Conservation (phyloP, 2,113 vertebrate species). For the Mobula birostris region DNA sequence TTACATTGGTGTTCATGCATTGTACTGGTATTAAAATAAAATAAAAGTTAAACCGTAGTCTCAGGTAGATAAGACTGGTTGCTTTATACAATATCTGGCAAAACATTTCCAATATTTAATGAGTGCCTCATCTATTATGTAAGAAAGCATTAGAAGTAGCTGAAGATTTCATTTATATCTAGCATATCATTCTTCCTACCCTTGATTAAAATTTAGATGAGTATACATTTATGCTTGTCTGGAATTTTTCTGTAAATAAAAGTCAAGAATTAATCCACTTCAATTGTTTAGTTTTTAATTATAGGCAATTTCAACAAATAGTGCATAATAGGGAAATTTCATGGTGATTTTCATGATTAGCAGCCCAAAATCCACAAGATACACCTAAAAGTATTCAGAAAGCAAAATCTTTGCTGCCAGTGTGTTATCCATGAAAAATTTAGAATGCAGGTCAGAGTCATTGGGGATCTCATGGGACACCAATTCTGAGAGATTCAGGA, state of each 20-base stretch:
- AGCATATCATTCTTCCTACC: background rate
- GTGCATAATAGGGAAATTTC: too few species aligned
- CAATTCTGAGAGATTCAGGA: background rate
- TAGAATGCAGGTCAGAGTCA: background rate
- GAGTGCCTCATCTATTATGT: background rate
- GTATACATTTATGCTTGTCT: background rate
- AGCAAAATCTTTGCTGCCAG: too few species aligned
- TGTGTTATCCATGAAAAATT: background rate
- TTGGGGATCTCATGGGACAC: background rate
- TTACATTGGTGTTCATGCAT: background rate
- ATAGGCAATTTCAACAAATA: too few species aligned
- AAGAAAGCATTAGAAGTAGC: background rate
- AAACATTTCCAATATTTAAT: background rate
- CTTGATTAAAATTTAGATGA: slow-evolving; percentile 11
- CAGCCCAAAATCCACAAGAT: too few species aligned
- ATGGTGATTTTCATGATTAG: too few species aligned
- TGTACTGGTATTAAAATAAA: background rate
- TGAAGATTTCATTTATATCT: slow-evolving; percentile 17
- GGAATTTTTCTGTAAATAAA: background rate
- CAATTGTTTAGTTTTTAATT: background rate
- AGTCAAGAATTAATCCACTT: background rate
- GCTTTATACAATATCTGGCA: background rate
- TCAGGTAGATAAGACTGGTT: background rate
- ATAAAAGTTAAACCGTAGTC: background rate
- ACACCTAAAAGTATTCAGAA: too few species aligned